phyloP scores from a whole-genome alignment of 2,888 invertebrate genomes.

The Orthonevra nobilis region DNA sequence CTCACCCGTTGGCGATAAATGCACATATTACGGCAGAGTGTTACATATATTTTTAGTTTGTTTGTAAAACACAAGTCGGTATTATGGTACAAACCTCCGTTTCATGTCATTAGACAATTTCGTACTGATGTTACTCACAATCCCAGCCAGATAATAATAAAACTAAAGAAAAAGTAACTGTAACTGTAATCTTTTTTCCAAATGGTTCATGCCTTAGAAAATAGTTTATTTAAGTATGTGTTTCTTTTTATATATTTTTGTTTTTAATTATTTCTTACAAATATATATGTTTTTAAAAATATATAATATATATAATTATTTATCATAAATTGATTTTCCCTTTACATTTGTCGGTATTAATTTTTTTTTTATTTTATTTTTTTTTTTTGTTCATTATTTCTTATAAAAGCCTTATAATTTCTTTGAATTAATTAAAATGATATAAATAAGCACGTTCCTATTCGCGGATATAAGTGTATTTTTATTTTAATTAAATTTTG shows the following conservation, averaged over 20 bases:
- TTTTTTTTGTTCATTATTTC: conserved; percentile 10
- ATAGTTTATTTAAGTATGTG: conserved; percentile 71
- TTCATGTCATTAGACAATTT: too few relatives aligned
- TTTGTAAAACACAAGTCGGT: too few relatives aligned
- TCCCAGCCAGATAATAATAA: too few relatives aligned
- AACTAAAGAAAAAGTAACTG: too few relatives aligned
- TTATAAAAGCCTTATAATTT: conserved; percentile 67
- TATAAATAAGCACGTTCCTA: conserved; percentile 64
- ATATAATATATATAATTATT: conserved; percentile 63
- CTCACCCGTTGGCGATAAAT: too few relatives aligned
- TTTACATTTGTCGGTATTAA: conserved; percentile 63
- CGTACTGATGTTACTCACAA: too few relatives aligned
- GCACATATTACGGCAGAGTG: too few relatives aligned
- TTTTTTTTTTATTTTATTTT: conserved; percentile 15
- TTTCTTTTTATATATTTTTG: conserved; percentile 60
- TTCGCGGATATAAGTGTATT: conserved; percentile 54
- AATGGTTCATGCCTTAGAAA: conserved; percentile 71
- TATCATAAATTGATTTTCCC: conserved; percentile 66
- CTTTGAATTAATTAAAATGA: conserved; percentile 63
- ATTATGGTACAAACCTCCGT: too few relatives aligned
- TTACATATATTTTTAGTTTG: too few relatives aligned
- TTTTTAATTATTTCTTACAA: conserved; percentile 67
- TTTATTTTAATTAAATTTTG: conserved; percentile 43
- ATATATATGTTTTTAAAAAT: conserved; percentile 71
- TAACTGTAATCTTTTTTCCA: conserved; percentile 62